Evolutionary conservation across 2,797 vertebrate species (phyloP).

Genomic region (Syngnathus rostellatus): DNA sequence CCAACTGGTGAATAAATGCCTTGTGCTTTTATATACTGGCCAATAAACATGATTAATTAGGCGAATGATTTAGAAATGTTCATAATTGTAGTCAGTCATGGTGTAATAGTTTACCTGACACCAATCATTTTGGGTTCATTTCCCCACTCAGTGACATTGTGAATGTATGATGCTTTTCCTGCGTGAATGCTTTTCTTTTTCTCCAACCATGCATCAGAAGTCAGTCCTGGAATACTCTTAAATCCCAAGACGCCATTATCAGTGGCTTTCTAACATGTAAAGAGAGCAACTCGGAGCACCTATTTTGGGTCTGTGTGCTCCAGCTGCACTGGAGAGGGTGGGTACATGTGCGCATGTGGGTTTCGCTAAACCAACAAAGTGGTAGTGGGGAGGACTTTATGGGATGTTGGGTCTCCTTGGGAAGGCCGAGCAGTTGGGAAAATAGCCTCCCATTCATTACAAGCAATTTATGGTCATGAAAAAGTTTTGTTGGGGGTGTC

Average conservation of each 20-base stretch:
- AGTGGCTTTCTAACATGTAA: not conserved
- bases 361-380: conserved; percentile 48
- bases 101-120: no score
- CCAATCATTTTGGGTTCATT: no score
- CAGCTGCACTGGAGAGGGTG: conserved; percentile 19
- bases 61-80: no score
- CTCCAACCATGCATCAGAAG: not conserved
- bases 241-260: conserved; percentile 1
- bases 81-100: no score
- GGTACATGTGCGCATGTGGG: conserved; percentile 34
- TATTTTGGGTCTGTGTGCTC: conserved; percentile 17
- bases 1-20: no score
- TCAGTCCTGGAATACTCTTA: not conserved
- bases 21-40: no score
- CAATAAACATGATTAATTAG: no score
- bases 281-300: not conserved
- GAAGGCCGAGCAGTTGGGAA: conserved; percentile 35
- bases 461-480: conserved; percentile 45
- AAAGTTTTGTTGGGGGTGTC: conserved; percentile 28
- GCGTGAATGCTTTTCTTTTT: not conserved
- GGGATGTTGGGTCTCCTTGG: conserved; percentile 29
- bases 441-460: conserved; percentile 47
- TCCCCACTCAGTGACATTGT: no score
- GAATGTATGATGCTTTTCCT: no score
- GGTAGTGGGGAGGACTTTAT: conserved; percentile 39